phyloP scores from a whole-genome alignment of 2,113 vertebrate species.

The Pionites leucogaster region DNA sequence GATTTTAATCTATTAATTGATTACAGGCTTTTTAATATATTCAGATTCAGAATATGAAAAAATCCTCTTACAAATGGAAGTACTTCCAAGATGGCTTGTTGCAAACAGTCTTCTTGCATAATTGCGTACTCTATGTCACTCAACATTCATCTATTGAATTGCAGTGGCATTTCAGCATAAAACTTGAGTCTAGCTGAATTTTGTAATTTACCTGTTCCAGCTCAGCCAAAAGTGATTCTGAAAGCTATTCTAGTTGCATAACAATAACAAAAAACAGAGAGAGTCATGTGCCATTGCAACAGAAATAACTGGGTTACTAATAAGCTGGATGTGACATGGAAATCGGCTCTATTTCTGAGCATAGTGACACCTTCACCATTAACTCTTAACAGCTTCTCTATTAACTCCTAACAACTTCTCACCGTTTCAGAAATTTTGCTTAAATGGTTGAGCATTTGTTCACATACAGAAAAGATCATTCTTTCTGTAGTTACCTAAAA shows the following conservation, averaged over 20 bases:
- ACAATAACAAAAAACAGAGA: constrained; percentile 33
- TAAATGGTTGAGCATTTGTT: neutral
- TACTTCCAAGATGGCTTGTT: constrained; percentile 52
- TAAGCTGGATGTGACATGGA: constrained; percentile 30
- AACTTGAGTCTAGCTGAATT: neutral
- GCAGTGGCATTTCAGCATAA: constrained; percentile 14
- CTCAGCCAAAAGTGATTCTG: neutral
- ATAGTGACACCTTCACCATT: constrained; percentile 11
- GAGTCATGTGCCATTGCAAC: constrained; percentile 26
- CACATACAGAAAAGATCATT: neutral
- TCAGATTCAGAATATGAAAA: constrained; percentile 33
- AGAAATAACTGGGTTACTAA: constrained; percentile 52
- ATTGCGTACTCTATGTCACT: constrained; percentile 46
- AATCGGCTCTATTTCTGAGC: constrained; percentile 11
- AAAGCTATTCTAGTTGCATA: constrained; percentile 23
- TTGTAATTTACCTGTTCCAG: constrained; percentile 29
- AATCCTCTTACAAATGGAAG: constrained; percentile 39
- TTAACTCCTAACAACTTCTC: neutral
- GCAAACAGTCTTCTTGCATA: constrained; percentile 45
- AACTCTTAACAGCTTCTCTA: neutral
- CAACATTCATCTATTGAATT: constrained; percentile 12
- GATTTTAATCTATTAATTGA: constrained; percentile 53
- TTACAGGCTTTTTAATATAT: constrained; percentile 57
- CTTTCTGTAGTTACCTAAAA: constrained; percentile 24
- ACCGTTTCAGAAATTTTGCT: neutral